Evolutionary conservation across 2,113 vertebrate species (phyloP).

Genomic region (Mirza zaza): DNA sequence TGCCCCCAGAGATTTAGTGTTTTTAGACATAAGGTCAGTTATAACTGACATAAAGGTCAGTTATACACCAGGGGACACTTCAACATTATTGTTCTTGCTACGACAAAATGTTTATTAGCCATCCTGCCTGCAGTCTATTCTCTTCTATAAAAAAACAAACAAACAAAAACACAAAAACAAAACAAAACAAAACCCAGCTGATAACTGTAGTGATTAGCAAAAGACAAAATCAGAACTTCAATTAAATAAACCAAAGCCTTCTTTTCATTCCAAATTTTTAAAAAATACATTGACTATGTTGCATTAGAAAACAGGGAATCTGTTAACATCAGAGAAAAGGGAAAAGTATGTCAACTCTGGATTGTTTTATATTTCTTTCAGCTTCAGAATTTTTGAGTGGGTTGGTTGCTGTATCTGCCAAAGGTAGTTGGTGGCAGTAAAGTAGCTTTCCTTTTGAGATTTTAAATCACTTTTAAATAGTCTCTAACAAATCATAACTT

Average conservation of each 20-base stretch:
- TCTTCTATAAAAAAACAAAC: not conserved
- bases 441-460: not conserved
- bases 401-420: not conserved
- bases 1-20: not conserved
- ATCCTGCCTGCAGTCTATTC: not conserved
- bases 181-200: not conserved
- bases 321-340: not conserved
- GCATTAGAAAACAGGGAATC: not conserved
- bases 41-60: no score
- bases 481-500: not conserved
- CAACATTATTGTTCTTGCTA: not conserved
- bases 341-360: not conserved
- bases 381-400: not conserved
- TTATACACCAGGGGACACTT: not conserved
- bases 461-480: not conserved
- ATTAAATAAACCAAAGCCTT: not conserved
- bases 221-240: constrained; percentile 12
- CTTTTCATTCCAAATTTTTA: not conserved
- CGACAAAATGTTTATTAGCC: not conserved
- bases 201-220: not conserved
- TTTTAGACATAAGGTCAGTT: constrained; percentile 6
- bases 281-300: not conserved
- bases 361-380: not conserved
- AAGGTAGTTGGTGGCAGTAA: not conserved
- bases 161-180: not conserved